phyloP scores from a whole-genome alignment of 1,140 invertebrate species.

The Eriosoma lanigerum region DNA sequence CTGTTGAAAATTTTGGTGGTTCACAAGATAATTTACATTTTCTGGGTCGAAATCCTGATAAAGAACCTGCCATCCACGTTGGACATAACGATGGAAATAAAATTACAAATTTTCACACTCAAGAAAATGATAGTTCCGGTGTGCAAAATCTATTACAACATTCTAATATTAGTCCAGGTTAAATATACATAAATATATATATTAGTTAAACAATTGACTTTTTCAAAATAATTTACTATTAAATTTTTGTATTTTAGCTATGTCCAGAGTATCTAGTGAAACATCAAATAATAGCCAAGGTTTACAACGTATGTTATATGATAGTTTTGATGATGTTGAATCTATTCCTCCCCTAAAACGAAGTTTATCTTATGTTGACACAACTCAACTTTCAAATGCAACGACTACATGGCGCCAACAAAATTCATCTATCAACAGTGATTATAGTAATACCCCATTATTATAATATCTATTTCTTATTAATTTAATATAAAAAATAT shows the following conservation, averaged over 20 bases:
- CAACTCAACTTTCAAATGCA: constrained; percentile 66
- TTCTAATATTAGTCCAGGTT: constrained; percentile 40
- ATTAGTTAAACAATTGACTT: background rate
- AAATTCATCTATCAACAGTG: constrained; percentile 52
- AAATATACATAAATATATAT: no score
- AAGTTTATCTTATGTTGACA: constrained; percentile 45
- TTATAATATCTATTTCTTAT: background rate
- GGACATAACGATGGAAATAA: constrained; percentile 56
- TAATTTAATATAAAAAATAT: background rate
- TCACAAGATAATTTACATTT: constrained; percentile 67
- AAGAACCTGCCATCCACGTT: constrained; percentile 67
- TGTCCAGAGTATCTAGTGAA: constrained; percentile 27
- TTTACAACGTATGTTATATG: constrained; percentile 54
- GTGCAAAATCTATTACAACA: constrained; percentile 42
- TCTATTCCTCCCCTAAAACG: constrained; percentile 30
- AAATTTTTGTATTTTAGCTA: constrained; percentile 14
- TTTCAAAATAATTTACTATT: background rate
- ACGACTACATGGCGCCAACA: constrained; percentile 90
- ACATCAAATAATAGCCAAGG: constrained; percentile 54
- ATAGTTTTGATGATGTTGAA: constrained; percentile 51
- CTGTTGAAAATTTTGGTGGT: constrained; percentile 86
- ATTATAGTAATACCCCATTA: background rate
- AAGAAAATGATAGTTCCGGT: constrained; percentile 52
- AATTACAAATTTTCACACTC: constrained; percentile 29
- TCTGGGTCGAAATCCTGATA: constrained; percentile 73